A percentile compares a stretch with the other conserved stretches of the same genome.
Conservation (phyloP, 2,888 invertebrate genomes). For the Tipula unca region DNA sequence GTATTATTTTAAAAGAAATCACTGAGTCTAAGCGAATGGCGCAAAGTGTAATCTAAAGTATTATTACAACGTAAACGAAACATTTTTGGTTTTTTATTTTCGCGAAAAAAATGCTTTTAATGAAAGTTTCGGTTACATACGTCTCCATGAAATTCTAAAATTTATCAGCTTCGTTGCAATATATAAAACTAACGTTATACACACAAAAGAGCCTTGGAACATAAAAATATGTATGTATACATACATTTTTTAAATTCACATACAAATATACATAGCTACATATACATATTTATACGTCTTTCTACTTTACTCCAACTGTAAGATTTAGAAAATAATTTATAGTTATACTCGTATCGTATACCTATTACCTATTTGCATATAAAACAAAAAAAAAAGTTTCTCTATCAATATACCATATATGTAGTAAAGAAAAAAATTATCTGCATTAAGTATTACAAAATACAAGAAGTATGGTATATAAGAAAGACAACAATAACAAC, state of each 20-base stretch:
- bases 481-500: not conserved
- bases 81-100: not conserved
- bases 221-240: not conserved
- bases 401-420: not conserved
- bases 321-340: not conserved
- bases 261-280: not conserved
- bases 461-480: not conserved
- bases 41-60: not conserved
- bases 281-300: not conserved
- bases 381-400: not conserved
- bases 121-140: not conserved
- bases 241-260: not conserved
- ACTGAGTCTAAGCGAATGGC: too few species aligned
- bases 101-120: not conserved
- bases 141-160: not conserved
- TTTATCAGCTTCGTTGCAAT: not conserved
- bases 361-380: not conserved
- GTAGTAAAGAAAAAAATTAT: not conserved
- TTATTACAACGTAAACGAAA: not conserved
- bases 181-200: not conserved
- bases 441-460: not conserved
- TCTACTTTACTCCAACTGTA: not conserved
- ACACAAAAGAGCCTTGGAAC: not conserved
- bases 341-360: not conserved
- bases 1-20: too few species aligned